phyloP scores from a whole-genome alignment of 2,797 vertebrate species.

The Spinus olivaceus region DNA sequence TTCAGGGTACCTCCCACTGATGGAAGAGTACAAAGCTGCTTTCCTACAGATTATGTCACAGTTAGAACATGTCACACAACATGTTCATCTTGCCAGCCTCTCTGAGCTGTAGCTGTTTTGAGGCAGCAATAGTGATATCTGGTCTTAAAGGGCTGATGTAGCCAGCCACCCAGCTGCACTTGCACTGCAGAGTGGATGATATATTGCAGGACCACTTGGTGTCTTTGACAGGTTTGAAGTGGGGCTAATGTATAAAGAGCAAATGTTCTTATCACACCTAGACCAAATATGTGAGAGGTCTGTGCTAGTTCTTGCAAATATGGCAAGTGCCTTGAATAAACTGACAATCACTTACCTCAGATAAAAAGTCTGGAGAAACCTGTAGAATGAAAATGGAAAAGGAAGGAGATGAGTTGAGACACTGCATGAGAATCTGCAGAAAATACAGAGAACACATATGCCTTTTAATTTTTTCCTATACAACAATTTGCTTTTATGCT shows the following conservation, averaged over 20 bases:
- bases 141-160: background rate
- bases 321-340: constrained; percentile 40
- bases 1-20: background rate
- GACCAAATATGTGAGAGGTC: constrained; percentile 38
- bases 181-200: background rate
- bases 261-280: constrained; percentile 41
- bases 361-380: constrained; percentile 22
- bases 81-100: background rate
- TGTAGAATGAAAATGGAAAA: background rate
- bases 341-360: background rate
- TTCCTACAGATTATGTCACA: background rate
- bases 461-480: background rate
- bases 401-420: background rate
- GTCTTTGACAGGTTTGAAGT: constrained; percentile 20
- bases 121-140: background rate
- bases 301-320: constrained; percentile 36
- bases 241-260: constrained; percentile 15
- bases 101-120: background rate
- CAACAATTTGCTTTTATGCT: background rate
- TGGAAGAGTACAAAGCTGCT: background rate
- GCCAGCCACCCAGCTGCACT: background rate
- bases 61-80: background rate
- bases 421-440: background rate
- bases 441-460: background rate
- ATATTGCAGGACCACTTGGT: constrained; percentile 17